A percentile compares a stretch with the other conserved stretches of the same genome.
Evolutionary conservation across 2,888 invertebrate species (phyloP).

Genomic region (Alviniconcha strummeri): DNA sequence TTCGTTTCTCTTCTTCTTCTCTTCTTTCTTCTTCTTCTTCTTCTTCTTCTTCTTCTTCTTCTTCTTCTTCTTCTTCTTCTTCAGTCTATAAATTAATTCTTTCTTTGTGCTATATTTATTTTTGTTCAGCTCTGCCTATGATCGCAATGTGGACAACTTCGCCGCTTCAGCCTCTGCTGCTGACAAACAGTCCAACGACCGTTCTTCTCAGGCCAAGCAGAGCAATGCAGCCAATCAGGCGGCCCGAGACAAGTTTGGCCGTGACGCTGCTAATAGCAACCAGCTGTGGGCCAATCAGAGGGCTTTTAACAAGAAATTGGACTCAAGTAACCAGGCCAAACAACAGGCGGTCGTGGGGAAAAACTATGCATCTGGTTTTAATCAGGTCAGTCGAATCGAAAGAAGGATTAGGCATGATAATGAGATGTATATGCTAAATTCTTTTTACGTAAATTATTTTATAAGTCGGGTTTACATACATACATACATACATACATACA

Average conservation of each 20-base stretch:
- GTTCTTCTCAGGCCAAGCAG: neutral
- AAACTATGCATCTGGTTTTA: neutral
- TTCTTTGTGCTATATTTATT: too few relatives aligned
- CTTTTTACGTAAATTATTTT: too few relatives aligned
- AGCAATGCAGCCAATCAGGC: slow-evolving; percentile 1
- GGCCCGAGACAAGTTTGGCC: slow-evolving; percentile 2
- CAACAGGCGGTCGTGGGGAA: neutral
- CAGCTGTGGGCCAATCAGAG: neutral
- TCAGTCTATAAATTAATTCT: neutral
- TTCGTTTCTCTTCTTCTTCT: neutral
- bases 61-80: neutral
- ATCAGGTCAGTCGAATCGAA: neutral
- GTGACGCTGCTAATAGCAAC: neutral
- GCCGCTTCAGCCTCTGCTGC: neutral
- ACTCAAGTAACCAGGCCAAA: neutral
- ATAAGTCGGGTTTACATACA: too few relatives aligned
- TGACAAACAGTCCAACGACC: neutral
- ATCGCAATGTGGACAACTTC: neutral
- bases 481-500: too few relatives aligned
- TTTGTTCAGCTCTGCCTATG: neutral
- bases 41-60: neutral
- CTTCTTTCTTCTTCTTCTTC: neutral
- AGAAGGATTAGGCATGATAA: too few relatives aligned
- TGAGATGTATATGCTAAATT: too few relatives aligned
- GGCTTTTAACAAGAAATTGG: neutral